Base-by-base conservation (phyloP, 2,113 vertebrate species). In the Lasiurus borealis region DNA sequence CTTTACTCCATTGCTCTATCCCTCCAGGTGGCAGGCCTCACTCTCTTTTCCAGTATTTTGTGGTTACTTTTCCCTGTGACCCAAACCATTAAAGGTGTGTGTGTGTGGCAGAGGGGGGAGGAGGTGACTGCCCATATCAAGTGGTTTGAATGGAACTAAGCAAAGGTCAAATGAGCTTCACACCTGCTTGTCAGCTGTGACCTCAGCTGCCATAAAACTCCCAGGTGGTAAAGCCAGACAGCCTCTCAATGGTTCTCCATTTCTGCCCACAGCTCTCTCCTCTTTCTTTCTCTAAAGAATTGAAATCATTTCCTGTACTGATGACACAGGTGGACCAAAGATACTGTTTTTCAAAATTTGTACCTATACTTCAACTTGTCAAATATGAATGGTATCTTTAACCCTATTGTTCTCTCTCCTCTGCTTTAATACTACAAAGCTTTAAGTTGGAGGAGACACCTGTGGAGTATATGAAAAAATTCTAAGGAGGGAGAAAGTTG, bases 361-460 rank as follows among this genome's bases (percentile, higher is more conserved):
- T 29, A 62, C 71, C 6, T 72, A 8, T 19, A 31, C 85, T 81
- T 87, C 6, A 92, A 21, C 36, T 91, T 95, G 48, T 93, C 78
- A 82, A 40, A 85, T 3, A 7, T 18, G 48, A 66, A 25, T 54
- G 10, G 62, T 44, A 82, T 59, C 72, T 68, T 80, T 82, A 52
- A 90, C 36, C 68, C 25, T 18, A 25, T 62, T 71, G 44, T 54
- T 34, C 50, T 75, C 27, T 52, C 62, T 59, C 12, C 40, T 95
- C n/a, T 93, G 62, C 23, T 66, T 59, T 66, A 73, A 44, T 89
- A 73, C 80, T 13, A 13, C 34, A n/a, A 69, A 31, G 76, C 40
- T 36, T 81, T 66, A 52, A 44, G 34, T 68, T 64, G 64, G 48
- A 64, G 31, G 50, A 95, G 66, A 83, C 1, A n/a, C 44, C 40